Conservation (phyloP, 2,113 vertebrate genomes). For the Desmodus rotundus region DNA sequence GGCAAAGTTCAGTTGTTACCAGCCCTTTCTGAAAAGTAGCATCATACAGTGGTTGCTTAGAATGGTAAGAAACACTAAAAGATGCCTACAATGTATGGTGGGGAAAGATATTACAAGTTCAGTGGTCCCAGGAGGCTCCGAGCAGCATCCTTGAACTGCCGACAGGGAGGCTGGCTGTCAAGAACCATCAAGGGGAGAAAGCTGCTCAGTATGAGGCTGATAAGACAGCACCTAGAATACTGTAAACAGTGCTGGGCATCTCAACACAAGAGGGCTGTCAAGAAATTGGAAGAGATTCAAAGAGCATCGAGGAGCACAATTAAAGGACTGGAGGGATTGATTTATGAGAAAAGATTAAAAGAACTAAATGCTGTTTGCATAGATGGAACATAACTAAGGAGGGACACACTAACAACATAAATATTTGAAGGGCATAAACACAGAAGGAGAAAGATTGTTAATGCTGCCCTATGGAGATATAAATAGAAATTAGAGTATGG, state of each 20-base stretch:
- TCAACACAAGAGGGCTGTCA: conserved; percentile 76
- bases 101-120: not conserved
- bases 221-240: conserved; percentile 73
- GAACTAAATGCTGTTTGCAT: conserved; percentile 59
- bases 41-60: not conserved
- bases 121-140: not conserved
- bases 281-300: conserved; percentile 79
- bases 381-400: conserved; percentile 22
- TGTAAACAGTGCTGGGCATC: conserved; percentile 76
- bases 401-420: conserved; percentile 37
- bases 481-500: conserved; percentile 11
- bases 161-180: conserved; percentile 48
- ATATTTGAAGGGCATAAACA: conserved; percentile 52
- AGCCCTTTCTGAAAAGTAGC: not conserved
- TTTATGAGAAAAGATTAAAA: conserved; percentile 79
- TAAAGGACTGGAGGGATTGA: conserved; percentile 77
- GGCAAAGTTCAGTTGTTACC: not conserved
- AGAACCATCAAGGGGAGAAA: conserved; percentile 44
- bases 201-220: conserved; percentile 53
- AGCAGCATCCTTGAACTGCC: conserved; percentile 1
- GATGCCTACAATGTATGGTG: not conserved
- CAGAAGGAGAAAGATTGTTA: not conserved
- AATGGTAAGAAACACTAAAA: not conserved
- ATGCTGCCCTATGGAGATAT: not conserved
- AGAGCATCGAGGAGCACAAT: conserved; percentile 75